A percentile compares a stretch with the other conserved stretches of the same genome.
Conservation (phyloP, 2,797 vertebrate genomes). For the Artibeus jamaicensis region DNA sequence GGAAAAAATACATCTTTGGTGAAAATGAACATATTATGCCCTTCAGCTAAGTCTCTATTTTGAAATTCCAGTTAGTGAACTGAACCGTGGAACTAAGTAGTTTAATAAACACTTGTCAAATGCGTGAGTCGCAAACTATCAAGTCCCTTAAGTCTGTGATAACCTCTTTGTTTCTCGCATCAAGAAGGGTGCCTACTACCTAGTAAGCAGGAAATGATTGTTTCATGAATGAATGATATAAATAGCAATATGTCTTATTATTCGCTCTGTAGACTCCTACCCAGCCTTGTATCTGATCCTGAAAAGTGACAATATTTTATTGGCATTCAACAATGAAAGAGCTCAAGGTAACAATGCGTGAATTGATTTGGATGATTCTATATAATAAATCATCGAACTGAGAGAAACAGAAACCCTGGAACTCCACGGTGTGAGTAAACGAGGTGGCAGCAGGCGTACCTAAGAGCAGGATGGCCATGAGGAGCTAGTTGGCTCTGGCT, state of each 20-base stretch:
- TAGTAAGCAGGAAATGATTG: not conserved
- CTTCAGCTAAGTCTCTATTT: not conserved
- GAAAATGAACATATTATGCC: not conserved
- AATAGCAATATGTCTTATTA: not conserved
- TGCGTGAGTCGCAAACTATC: not conserved
- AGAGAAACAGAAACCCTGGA: not conserved
- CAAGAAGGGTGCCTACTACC: not conserved
- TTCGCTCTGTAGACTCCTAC: not conserved
- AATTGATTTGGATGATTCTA: not conserved
- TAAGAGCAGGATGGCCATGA: not conserved
- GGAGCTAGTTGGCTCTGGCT: not conserved
- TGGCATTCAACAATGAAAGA: not conserved
- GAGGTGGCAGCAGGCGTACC: not conserved
- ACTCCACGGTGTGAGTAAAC: not conserved
- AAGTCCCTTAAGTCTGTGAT: not conserved
- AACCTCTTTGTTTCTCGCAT: not conserved
- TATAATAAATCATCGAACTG: not conserved
- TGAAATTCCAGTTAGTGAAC: constrained; percentile 21
- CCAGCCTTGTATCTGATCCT: not conserved
- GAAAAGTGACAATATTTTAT: not conserved
- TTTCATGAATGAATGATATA: not conserved
- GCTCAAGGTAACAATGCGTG: not conserved
- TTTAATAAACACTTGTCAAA: constrained; percentile 21
- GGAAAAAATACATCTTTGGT: not conserved
- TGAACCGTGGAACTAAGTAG: not conserved